Evolutionary conservation across 1,140 invertebrate species (phyloP).

Genomic region (Conus ventricosus): DNA sequence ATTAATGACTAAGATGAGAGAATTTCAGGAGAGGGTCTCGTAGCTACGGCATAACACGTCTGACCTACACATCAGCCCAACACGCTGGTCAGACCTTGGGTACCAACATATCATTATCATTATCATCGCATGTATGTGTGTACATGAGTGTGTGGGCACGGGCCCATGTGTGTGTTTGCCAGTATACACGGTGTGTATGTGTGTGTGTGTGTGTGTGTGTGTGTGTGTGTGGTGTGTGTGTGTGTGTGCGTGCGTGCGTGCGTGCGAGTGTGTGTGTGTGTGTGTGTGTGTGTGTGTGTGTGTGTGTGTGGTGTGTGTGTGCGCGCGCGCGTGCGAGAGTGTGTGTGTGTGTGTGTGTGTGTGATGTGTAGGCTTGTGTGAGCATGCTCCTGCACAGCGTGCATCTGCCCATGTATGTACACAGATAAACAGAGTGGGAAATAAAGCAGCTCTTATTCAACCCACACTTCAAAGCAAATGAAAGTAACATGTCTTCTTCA

Average conservation of each 20-base stretch:
- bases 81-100: too few species aligned
- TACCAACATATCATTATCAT: too few species aligned
- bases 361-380: too few species aligned
- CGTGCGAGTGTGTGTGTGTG: neutral
- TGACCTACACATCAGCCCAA: too few species aligned
- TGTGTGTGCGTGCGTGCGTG: neutral
- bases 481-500: too few species aligned
- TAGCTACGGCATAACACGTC: too few species aligned
- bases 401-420: neutral
- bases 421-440: neutral
- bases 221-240: neutral
- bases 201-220: neutral
- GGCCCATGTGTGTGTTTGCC: neutral
- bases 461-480: neutral
- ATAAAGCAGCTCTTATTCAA: neutral
- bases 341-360: neutral
- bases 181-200: neutral
- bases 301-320: neutral
- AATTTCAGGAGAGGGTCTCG: too few species aligned
- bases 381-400: neutral
- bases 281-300: neutral
- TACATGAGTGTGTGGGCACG: neutral
- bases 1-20: too few species aligned
- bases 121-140: too few species aligned
- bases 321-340: neutral